Evolutionary conservation across 2,113 vertebrate species (phyloP).

Genomic region (Sapayoa aenigma): DNA sequence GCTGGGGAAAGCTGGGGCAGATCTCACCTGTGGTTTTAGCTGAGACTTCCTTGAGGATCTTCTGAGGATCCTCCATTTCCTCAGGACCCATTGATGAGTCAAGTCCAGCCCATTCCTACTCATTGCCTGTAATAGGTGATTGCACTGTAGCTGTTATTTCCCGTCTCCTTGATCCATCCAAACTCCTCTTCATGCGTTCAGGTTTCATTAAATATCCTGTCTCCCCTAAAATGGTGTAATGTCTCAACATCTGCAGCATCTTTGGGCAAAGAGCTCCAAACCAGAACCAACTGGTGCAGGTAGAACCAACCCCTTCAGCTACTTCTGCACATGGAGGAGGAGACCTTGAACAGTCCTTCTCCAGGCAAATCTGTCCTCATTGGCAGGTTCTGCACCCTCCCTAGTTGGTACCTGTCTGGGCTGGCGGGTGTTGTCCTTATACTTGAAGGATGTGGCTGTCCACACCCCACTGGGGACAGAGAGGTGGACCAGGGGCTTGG

Average conservation of each 20-base stretch:
- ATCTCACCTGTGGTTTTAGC: neutral
- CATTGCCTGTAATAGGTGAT: neutral
- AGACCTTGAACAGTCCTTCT: neutral
- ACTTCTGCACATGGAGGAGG: neutral
- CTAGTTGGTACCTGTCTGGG: neutral
- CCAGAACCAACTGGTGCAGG: neutral
- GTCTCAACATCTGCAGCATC: neutral
- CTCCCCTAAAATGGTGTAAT: neutral
- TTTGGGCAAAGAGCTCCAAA: neutral
- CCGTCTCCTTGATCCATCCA: neutral
- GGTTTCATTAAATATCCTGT: neutral
- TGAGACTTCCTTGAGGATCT: neutral
- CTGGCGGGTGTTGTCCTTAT: neutral
- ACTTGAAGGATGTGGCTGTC: neutral
- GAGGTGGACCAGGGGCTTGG: neutral
- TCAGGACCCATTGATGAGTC: neutral
- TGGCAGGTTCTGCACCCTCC: neutral
- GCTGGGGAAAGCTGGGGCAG: neutral
- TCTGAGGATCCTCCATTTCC: neutral
- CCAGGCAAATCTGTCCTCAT: neutral
- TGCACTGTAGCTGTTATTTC: neutral
- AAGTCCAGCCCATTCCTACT: neutral
- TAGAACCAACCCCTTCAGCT: neutral
- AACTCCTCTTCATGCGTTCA: fast-evolving
- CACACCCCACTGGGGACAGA: neutral